phyloP scores from a whole-genome alignment of 2,888 invertebrate species.

The Cancer borealis region DNA sequence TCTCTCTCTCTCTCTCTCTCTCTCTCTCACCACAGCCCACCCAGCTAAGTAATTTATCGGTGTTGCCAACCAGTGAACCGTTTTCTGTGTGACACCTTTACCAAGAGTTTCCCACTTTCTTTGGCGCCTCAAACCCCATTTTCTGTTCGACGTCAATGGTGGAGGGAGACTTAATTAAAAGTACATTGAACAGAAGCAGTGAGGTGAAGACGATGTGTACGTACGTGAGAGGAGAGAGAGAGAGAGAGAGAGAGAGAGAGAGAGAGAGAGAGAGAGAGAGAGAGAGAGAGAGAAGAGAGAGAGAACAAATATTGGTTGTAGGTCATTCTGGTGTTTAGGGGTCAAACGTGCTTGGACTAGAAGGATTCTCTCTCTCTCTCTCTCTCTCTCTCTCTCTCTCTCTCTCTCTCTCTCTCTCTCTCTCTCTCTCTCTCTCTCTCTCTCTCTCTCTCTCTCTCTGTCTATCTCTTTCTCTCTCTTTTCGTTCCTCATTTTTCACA shows the following conservation, averaged over 20 bases:
- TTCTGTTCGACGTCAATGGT: neutral
- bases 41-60: neutral
- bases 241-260: constrained; percentile 1
- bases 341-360: constrained; percentile 28
- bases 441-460: neutral
- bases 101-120: neutral
- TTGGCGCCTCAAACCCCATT: neutral
- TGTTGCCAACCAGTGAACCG: neutral
- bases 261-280: constrained; percentile 40
- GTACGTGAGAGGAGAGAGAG: neutral
- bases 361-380: constrained; percentile 20
- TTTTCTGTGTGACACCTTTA: neutral
- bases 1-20: constrained; percentile 37
- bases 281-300: constrained; percentile 40
- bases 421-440: constrained; percentile 8
- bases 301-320: constrained; percentile 29
- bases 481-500: neutral
- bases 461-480: neutral
- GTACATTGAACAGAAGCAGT: neutral
- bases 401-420: constrained; percentile 31
- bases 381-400: constrained; percentile 10
- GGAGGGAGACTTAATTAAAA: constrained; percentile 5
- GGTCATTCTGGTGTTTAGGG: neutral
- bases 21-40: neutral
- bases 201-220: constrained; percentile 8